Evolutionary conservation across 2,888 invertebrate genomes (phyloP).

Genomic region (Galerucella calmariensis): DNA sequence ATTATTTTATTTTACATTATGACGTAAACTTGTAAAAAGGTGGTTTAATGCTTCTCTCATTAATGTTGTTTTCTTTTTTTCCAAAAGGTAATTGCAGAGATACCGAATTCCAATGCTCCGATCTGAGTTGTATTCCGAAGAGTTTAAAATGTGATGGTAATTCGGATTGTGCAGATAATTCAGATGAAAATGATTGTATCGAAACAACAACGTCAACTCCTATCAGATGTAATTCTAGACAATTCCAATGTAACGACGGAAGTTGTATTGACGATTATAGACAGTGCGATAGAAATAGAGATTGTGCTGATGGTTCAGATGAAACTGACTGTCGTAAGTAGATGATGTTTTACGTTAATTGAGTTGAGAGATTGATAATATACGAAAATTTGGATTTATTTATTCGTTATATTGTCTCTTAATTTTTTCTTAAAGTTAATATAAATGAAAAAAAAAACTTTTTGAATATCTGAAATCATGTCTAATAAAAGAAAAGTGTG

Average conservation of each 20-base stretch:
- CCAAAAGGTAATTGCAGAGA: conserved; percentile 67
- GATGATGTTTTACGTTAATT: no score
- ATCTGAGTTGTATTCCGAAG: conserved; percentile 68
- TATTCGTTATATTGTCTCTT: not conserved
- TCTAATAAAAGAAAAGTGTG: no score
- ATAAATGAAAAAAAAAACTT: no score
- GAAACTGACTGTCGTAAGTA: conserved; percentile 72
- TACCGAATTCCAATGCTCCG: conserved; percentile 76
- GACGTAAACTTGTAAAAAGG: no score
- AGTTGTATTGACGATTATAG: conserved; percentile 68
- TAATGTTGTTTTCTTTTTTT: conserved; percentile 17
- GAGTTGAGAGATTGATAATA: no score
- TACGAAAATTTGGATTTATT: no score
- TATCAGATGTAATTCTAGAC: conserved; percentile 65
- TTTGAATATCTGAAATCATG: not conserved
- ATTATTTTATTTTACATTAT: not conserved
- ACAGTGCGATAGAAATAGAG: conserved; percentile 67
- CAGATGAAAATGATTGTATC: conserved; percentile 69
- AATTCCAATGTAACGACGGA: conserved; percentile 73
- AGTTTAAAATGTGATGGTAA: conserved; percentile 70
- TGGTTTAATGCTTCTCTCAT: not conserved
- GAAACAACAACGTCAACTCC: conserved; percentile 36
- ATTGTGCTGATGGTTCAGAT: conserved; percentile 73
- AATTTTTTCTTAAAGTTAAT: no score
- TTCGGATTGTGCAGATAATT: conserved; percentile 70